These are phyloP conservation scores for Rhabdophis nuchalis DNA, from an alignment of 2,797 vertebrate genomes.

Conservation along the genomic window DNA sequence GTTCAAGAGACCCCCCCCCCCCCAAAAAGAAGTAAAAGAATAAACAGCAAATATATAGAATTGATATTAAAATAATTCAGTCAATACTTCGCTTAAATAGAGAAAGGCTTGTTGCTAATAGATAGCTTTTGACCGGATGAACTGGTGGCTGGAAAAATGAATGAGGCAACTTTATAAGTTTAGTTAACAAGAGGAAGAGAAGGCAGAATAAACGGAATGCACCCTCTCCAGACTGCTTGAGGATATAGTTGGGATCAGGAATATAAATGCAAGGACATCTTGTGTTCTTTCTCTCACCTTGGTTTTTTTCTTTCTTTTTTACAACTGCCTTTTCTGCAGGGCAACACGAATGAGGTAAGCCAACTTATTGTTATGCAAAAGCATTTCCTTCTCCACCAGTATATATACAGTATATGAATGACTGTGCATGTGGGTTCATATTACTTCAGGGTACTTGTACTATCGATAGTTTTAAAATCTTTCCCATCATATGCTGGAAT, in stretches of 20 bases:
- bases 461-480: not conserved
- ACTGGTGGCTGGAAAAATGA: not conserved
- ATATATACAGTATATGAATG: not conserved
- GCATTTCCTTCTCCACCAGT: not conserved
- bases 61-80: not conserved
- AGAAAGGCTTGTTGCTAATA: not conserved
- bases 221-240: not conserved
- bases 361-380: not conserved
- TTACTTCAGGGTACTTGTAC: not conserved
- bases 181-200: too few relatives aligned
- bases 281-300: slow-evolving; percentile 10
- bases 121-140: not conserved
- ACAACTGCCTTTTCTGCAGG: slow-evolving; percentile 78
- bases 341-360: slow-evolving; percentile 98
- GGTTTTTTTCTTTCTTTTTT: slow-evolving; percentile 41
- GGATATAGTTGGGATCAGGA: not conserved
- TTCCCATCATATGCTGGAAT: not conserved
- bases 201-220: not conserved
- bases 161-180: not conserved
- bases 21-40: not conserved
- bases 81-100: not conserved
- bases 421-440: not conserved
- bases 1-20: not conserved
- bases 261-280: not conserved
- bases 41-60: not conserved